Evolutionary conservation across 2,888 invertebrate species (phyloP).

Genomic region (Beris morrisii): DNA sequence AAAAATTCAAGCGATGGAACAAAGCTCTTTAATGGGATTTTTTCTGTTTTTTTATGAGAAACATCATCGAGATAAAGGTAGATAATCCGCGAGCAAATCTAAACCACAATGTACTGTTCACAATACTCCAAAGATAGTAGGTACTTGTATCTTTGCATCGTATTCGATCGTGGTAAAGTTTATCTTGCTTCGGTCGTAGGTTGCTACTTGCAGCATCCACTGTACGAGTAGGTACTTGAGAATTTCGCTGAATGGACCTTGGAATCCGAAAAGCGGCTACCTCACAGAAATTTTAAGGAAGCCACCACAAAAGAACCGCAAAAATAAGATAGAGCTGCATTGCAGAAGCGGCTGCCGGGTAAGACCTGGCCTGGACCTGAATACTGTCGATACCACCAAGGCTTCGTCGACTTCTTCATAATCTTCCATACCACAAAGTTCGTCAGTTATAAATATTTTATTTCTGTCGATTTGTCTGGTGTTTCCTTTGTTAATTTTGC

Average conservation of each 20-base stretch:
- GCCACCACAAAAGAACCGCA: slow-evolving; percentile 38
- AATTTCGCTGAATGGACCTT: not conserved
- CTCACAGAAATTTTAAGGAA: slow-evolving; percentile 31
- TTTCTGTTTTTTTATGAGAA: not conserved
- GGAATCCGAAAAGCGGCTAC: slow-evolving; percentile 25
- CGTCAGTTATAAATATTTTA: slow-evolving; percentile 23
- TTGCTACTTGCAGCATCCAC: no score
- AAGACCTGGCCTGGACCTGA: not conserved
- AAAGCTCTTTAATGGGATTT: slow-evolving; percentile 9
- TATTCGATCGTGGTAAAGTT: no score
- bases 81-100: slow-evolving; percentile 3
- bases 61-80: slow-evolving; percentile 5
- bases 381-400: slow-evolving; percentile 1
- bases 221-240: no score
- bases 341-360: slow-evolving; percentile 39
- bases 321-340: slow-evolving; percentile 31
- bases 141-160: no score
- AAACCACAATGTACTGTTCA: slow-evolving; percentile 3
- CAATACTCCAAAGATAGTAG: no score
- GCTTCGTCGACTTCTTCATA: not conserved
- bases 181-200: no score
- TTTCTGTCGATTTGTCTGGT: slow-evolving; percentile 19
- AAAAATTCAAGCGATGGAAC: not conserved
- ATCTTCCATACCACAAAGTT: slow-evolving; percentile 20
- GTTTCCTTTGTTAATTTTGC: slow-evolving; percentile 25